Conservation (phyloP, 1,140 invertebrate species). For the Mylabris phalerata region DNA sequence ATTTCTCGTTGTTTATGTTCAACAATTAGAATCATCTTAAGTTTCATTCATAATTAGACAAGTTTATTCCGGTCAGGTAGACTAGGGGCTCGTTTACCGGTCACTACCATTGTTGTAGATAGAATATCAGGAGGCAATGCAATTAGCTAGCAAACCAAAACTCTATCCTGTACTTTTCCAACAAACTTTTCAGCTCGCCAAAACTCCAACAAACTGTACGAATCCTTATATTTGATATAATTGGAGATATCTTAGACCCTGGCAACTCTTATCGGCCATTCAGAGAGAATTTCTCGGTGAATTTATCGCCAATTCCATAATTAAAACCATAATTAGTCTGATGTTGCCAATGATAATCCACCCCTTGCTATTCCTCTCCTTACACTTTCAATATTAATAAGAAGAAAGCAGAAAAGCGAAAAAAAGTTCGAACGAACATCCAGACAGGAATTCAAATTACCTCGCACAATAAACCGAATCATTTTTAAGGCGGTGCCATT, state of each 20-base stretch:
- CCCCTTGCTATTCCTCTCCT: neutral
- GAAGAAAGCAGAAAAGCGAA: too few relatives aligned
- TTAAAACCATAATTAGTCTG: constrained; percentile 19
- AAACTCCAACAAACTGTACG: constrained; percentile 8
- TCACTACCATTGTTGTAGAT: constrained; percentile 17
- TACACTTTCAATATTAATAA: neutral
- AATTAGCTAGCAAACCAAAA: constrained; percentile 20
- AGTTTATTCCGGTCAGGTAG: constrained; percentile 21
- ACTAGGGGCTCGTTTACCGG: constrained; percentile 12
- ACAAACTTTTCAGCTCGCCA: constrained; percentile 17
- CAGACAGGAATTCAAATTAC: too few relatives aligned
- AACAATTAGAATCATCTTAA: too few relatives aligned
- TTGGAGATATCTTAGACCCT: constrained; percentile 22
- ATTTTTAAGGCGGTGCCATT: too few relatives aligned
- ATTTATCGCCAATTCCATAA: constrained; percentile 23
- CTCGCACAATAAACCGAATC: too few relatives aligned
- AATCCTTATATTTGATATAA: constrained; percentile 25
- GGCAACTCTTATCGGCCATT: constrained; percentile 23
- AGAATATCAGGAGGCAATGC: constrained; percentile 25
- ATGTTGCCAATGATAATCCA: neutral
- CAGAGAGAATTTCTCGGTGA: constrained; percentile 15
- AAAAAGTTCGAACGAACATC: too few relatives aligned
- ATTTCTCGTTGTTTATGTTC: too few relatives aligned
- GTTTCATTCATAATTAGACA: neutral
- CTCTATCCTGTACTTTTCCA: constrained; percentile 15